Base-by-base conservation (phyloP, 2,797 vertebrate species). In the Erethizon dorsatum region DNA sequence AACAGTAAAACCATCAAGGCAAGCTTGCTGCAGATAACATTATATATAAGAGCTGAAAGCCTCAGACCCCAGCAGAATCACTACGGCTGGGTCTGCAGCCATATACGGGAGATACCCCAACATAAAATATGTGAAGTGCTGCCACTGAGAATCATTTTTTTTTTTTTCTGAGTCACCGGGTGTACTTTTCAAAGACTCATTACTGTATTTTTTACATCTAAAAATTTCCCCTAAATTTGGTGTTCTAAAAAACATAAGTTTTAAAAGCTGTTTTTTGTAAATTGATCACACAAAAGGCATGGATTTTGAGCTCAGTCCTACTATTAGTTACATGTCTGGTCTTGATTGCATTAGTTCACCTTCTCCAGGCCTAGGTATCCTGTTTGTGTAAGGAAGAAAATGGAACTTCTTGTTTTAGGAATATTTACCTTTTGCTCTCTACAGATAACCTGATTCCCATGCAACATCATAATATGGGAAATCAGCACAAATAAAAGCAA, bases 1-100 rank as follows among this genome's bases (percentile, higher is more conserved):
- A 96, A 96, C 37, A 63, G 91, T 78, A 77, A 93, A 75, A 90
- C 52, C 12, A 90, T 67, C 94, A 87, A 91, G 87, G 77, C 57
- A 67, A 61, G 50, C 57, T 31, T 12, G 50, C 41, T 3, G 52
- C 28, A 8, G 83, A 88, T 90, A 85, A 91, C 78, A 94, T 95
- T 92, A 91, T 50, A 61, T 45, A 65, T 75, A 84, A 95, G 63
- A 84, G 45, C 14, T 0, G 0, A 12, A 79, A 75, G 73, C 78
- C 67, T 57, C 31, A 41, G 75, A 85, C 65, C 47, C 10, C 0
- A 0, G 7, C 15, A 67, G 41, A 83, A 73, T 71, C 63, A 18
- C 4, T 17, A 26, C 3, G 22, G 28, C 20, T 0, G 22, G 50
- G 52, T 83, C 90, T 31, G 13, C 56, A 83, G 79, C 56, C 41